These are phyloP conservation scores for Bombus superbus DNA, from an alignment of 1,140 invertebrate genomes.

Conservation along the genomic window DNA sequence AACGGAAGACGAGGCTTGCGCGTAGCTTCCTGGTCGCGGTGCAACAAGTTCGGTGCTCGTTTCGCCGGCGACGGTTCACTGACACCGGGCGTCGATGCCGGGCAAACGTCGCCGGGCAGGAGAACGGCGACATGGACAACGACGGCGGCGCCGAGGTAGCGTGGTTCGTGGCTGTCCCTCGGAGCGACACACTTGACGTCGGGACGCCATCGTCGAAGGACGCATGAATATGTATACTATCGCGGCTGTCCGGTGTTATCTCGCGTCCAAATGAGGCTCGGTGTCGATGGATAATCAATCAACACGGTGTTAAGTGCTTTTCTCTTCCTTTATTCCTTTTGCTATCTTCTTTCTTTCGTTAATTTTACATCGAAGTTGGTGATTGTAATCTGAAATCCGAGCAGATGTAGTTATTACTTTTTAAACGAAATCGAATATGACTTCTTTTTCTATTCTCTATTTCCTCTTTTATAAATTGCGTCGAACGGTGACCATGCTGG, in stretches of 20 bases:
- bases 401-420: no score
- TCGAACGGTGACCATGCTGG: no score
- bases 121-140: constrained; percentile 50
- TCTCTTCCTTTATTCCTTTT: not conserved
- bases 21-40: constrained; percentile 58
- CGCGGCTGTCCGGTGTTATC: constrained; percentile 22
- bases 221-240: constrained; percentile 79
- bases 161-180: constrained; percentile 44
- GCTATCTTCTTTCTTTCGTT: not conserved
- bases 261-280: constrained; percentile 31
- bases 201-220: constrained; percentile 81
- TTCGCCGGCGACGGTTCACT: constrained; percentile 76
- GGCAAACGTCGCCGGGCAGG: constrained; percentile 39
- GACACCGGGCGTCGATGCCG: constrained; percentile 73
- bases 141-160: constrained; percentile 65
- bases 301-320: not conserved
- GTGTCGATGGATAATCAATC: constrained; percentile 32
- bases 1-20: constrained; percentile 55
- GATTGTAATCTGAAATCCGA: no score
- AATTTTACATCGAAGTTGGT: not conserved
- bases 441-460: no score
- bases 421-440: not conserved
- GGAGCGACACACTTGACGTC: constrained; percentile 77
- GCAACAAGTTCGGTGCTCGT: constrained; percentile 79
- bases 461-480: not conserved